Conservation (phyloP, 2,113 vertebrate species). For the Parotia lawesii region DNA sequence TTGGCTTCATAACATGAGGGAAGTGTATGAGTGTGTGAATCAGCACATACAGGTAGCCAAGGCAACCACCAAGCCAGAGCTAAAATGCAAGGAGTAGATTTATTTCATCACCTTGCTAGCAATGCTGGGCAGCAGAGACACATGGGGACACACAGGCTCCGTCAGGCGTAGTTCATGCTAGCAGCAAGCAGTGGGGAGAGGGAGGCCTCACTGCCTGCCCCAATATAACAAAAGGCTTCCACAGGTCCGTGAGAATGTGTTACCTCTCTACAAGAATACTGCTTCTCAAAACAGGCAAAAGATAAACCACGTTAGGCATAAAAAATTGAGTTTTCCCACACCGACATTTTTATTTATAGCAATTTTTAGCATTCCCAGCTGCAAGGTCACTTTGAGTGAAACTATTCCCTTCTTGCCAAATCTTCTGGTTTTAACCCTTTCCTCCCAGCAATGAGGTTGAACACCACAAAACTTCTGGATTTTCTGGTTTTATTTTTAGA, state of each 20-base stretch:
- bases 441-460: neutral
- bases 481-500: neutral
- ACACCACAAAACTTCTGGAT: neutral
- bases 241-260: neutral
- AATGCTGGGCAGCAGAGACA: neutral
- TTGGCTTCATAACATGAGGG: neutral
- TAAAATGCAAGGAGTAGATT: neutral
- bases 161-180: neutral
- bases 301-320: neutral
- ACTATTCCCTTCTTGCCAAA: neutral
- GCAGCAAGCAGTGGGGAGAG: neutral
- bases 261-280: neutral
- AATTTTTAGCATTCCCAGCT: neutral
- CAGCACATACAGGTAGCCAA: neutral
- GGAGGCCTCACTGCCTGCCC: neutral
- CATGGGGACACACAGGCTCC: neutral
- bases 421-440: neutral
- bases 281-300: neutral
- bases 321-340: neutral
- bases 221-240: neutral
- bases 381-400: neutral
- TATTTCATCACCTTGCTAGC: neutral
- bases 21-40: neutral
- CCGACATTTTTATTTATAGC: neutral
- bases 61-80: neutral